Evolutionary conservation across 1,140 invertebrate species (phyloP), one percentile per base, ranked within the genome.

Genomic region (Dysdera silvatica): DNA sequence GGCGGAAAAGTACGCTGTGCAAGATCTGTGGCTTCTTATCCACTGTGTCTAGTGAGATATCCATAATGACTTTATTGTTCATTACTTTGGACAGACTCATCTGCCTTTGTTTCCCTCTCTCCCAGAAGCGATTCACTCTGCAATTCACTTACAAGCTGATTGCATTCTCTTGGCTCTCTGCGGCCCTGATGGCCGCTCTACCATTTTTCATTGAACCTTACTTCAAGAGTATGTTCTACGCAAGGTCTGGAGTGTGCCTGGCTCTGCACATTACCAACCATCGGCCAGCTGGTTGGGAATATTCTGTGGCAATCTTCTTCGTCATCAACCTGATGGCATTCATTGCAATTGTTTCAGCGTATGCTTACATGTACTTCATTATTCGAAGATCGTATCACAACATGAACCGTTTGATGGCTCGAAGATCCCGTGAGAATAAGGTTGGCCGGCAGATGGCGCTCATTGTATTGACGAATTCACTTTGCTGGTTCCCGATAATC

Each of bases 51-150:
- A 71, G 53, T 32, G 73, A 84, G 79, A 82, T 83, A 53, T 88
- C 87, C 0, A 82, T 90, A 65, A 73, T 88, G 14, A 86, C 89
- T 41, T 70, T 90, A 66, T 82, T 84, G 0, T 85, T 87, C 66
- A 86, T 90, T 79, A 87, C 87, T 1, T 70, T 88, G 48, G 87
- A 89, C 66, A 78, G 87, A 62, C 86, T 84, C 69, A 74, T 89
- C 45, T 74, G 85, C 29, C 87, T 90, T 55, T 82, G 81, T 14
- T 81, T 82, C 69, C 84, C 86, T 4, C 79, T 87, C 60, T 82
- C 80, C 32, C 79, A 79, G 24, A 78, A 78, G 28, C 74, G 76
- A 29, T 76, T 87, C 41, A 83, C 80, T 31, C 71, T 77, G 3
- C 78, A 77, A 41, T 75, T 80, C 7, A 82, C 87, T 12, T 76